A percentile compares a stretch with the other conserved stretches of the same genome.
Evolutionary conservation across 2,113 vertebrate genomes (phyloP).

Genomic region (Cathartes aura): DNA sequence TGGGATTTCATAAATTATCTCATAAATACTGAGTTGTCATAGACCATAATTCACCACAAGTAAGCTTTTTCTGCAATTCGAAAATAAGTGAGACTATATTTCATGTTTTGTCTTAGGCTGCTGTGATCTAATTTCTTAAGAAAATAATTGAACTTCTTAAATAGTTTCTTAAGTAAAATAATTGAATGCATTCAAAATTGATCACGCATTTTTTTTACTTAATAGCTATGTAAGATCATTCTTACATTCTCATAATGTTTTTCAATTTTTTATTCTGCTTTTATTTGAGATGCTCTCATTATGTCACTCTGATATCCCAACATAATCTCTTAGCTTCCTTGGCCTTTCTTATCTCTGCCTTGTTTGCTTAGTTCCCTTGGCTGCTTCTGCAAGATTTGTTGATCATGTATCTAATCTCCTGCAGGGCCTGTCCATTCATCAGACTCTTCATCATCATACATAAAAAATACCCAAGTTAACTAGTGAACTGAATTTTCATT

Average conservation of each 20-base stretch:
- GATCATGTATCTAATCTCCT: neutral
- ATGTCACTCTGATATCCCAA: neutral
- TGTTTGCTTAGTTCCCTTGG: neutral
- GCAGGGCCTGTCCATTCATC: neutral
- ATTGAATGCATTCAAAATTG: neutral
- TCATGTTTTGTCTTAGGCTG: neutral
- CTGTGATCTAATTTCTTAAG: neutral
- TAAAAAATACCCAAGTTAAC: conserved; percentile 18
- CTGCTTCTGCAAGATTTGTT: neutral
- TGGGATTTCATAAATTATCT: neutral
- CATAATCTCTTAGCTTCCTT: neutral
- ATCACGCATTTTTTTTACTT: neutral
- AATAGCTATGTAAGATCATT: neutral
- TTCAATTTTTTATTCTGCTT: neutral
- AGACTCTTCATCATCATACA: neutral
- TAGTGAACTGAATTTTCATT: conserved; percentile 44
- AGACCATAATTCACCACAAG: neutral
- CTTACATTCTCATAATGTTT: neutral
- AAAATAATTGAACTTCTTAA: neutral
- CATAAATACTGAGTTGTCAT: neutral
- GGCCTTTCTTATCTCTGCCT: neutral
- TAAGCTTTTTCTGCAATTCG: neutral
- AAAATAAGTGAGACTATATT: neutral
- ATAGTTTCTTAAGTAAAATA: neutral
- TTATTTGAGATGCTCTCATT: neutral